Base-by-base conservation (phyloP, 2,113 vertebrate species). In the Pachyramphus minor region DNA sequence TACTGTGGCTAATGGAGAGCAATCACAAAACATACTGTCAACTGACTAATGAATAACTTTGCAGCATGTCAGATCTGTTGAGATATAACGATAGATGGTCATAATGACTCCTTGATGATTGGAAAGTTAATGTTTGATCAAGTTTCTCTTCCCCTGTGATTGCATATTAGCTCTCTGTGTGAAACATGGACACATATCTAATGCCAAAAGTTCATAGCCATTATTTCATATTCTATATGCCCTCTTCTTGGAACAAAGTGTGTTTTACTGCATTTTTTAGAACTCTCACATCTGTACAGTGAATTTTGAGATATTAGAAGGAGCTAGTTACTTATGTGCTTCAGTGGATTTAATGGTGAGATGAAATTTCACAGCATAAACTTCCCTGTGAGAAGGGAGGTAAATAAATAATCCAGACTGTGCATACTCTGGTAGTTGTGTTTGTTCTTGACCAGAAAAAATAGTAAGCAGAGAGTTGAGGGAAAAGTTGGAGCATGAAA, bases 101-200 rank as follows among this genome's bases (percentile, higher is more conserved):
- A 93, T 64, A 93, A 88, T 84, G 78, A 50, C 16, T 76, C 45
- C 90, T 91, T 96, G 69, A 72, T 83, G 50, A 75, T 67, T 91
- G 42, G 68, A 84, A 96, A 92, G 58, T 85, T 94, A 92, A 84
- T 11, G 4, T 96, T 94, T 15, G 30, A 67, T 75, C 58, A 89
- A 81, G 27, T 79, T 93, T 95, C 53, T 79, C 19, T 69, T 94
- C 78, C 44, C 8, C n/a, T 76, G 52, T 93, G 56, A 76, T 15
- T 66, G 52, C 6, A 52, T 37, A 49, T 80, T 77, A 11, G 12
- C 45, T 84, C 33, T 94, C 33, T 67, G 30, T 72, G 44, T 82
- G 62, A 97, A 97, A 91, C 58, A 56, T 30, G 12, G 11, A 77
- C 42, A 47, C 2, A 42, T 6, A 79, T 21, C 9, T 72, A 56